Percentiles rank a stretch among this genome's conserved stretches.
Conservation (phyloP, 1,140 invertebrate species). For the Nixonia krombeini region DNA sequence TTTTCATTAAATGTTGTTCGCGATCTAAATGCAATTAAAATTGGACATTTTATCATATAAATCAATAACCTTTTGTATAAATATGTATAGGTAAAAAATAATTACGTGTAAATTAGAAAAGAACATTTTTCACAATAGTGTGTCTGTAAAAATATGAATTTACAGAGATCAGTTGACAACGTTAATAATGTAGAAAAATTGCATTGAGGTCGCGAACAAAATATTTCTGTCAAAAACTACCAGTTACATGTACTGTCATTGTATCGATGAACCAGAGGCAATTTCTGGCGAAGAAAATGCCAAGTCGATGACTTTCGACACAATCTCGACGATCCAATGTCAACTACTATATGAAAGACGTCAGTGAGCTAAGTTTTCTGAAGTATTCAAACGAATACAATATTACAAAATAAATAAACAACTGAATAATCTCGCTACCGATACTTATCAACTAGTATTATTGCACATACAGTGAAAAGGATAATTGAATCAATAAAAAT, state of each 20-base stretch:
- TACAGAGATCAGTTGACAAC: too few relatives aligned
- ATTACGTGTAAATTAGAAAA: too few relatives aligned
- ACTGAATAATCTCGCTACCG: constrained; percentile 17
- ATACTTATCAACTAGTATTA: constrained; percentile 20
- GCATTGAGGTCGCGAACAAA: constrained; percentile 5
- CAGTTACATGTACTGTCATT: constrained; percentile 13
- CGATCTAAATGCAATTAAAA: too few relatives aligned
- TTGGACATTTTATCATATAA: too few relatives aligned
- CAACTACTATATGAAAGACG: constrained; percentile 39
- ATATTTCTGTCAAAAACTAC: constrained; percentile 9
- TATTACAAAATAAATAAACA: constrained; percentile 25
- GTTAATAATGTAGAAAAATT: neutral
- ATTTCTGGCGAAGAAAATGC: constrained; percentile 20
- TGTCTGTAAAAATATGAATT: too few relatives aligned
- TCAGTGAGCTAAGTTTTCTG: constrained; percentile 46
- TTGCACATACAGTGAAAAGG: constrained; percentile 7
- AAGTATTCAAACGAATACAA: constrained; percentile 46
- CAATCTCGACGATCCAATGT: constrained; percentile 26
- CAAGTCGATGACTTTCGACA: constrained; percentile 19
- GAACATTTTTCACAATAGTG: too few relatives aligned
- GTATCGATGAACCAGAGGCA: constrained; percentile 23
- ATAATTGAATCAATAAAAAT: constrained; percentile 14
- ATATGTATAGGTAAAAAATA: too few relatives aligned
- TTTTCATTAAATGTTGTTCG: too few relatives aligned
- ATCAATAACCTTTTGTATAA: too few relatives aligned